phyloP scores from a whole-genome alignment of 2,888 invertebrate genomes.

The Dryobota labecula region DNA sequence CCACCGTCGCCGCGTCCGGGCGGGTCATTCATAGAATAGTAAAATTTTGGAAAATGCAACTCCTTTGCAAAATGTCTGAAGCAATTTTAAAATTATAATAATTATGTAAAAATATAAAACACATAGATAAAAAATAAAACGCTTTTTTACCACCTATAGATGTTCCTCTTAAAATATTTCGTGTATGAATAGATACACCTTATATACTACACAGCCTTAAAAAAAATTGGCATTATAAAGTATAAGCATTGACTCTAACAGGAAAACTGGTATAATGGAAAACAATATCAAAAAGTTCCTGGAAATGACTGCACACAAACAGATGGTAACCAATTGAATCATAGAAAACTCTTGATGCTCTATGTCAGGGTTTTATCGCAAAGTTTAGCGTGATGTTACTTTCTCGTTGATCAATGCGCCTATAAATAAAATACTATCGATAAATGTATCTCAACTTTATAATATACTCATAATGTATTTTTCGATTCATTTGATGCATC shows the following conservation, averaged over 20 bases:
- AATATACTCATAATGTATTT: constrained; percentile 36
- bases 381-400: constrained; percentile 8
- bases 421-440: constrained; percentile 37
- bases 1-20: too few species aligned
- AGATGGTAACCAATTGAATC: neutral
- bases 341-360: neutral
- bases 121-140: too few species aligned
- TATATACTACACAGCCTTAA: too few species aligned
- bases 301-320: neutral
- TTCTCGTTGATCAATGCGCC: constrained; percentile 11
- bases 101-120: too few species aligned
- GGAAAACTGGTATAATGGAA: neutral
- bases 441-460: constrained; percentile 1
- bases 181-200: too few species aligned
- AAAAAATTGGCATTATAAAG: neutral
- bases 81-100: too few species aligned
- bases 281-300: neutral
- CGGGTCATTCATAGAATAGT: too few species aligned
- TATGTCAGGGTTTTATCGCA: constrained; percentile 2
- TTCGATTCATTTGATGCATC: constrained; percentile 26
- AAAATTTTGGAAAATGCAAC: too few species aligned
- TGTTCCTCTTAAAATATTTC: too few species aligned
- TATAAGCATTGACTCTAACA: neutral
- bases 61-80: too few species aligned
- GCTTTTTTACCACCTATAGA: too few species aligned